Conservation (phyloP, 2,888 invertebrate species). For the Erynnis tages region DNA sequence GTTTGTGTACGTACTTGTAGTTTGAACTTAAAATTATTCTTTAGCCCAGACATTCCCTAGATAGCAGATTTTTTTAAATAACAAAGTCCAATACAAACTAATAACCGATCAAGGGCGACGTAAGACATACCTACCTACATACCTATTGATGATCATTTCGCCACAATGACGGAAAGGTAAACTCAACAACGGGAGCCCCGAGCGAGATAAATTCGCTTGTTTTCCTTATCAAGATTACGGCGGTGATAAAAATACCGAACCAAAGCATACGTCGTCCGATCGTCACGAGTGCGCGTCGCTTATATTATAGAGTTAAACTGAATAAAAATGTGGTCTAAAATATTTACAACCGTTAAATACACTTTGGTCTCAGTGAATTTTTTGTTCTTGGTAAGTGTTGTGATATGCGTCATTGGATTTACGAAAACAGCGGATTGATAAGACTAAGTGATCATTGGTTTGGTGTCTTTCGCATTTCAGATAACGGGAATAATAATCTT, state of each 20-base stretch:
- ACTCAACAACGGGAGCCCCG: slow-evolving; percentile 26
- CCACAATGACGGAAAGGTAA: slow-evolving; percentile 19
- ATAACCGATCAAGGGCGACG: slow-evolving; percentile 3
- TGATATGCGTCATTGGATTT: neutral
- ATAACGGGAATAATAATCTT: slow-evolving; percentile 90
- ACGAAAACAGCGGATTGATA: slow-evolving; percentile 6
- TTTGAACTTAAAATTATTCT: too few relatives aligned
- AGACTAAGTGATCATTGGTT: slow-evolving; percentile 26
- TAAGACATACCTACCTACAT: too few relatives aligned
- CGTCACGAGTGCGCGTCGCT: slow-evolving; percentile 47
- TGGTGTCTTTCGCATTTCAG: slow-evolving; percentile 72
- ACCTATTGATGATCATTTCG: slow-evolving; percentile 6
- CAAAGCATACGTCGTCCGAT: slow-evolving; percentile 40
- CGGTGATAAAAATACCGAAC: slow-evolving; percentile 71
- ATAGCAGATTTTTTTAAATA: too few relatives aligned
- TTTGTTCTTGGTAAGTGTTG: slow-evolving; percentile 67
- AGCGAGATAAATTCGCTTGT: slow-evolving; percentile 66
- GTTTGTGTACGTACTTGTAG: too few relatives aligned
- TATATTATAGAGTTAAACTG: slow-evolving; percentile 31
- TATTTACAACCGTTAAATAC: slow-evolving; percentile 74
- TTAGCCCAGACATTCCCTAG: too few relatives aligned
- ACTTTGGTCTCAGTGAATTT: slow-evolving; percentile 65
- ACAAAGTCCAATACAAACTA: too few relatives aligned
- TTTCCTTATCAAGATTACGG: slow-evolving; percentile 75
- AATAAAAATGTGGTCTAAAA: slow-evolving; percentile 66